Conservation (phyloP, 2,797 vertebrate species). For the Glossophaga mutica region DNA sequence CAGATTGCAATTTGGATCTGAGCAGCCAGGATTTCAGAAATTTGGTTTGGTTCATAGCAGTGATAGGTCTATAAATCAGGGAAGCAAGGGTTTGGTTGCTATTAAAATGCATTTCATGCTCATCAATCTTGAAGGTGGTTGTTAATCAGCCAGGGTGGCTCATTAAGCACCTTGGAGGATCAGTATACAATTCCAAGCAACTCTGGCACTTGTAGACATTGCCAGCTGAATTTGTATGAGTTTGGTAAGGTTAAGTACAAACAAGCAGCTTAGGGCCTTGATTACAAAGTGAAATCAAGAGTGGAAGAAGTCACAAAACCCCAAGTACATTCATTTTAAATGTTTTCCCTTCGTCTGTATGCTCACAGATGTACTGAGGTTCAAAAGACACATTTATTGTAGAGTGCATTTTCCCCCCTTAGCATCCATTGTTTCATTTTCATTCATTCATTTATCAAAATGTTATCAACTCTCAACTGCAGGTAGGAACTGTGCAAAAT, state of each 20-base stretch:
- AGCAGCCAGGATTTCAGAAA: constrained; percentile 25
- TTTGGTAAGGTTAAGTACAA: constrained; percentile 56
- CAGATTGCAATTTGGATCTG: background rate
- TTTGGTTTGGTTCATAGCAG: constrained; percentile 9
- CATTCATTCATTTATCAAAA: background rate
- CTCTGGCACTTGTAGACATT: background rate
- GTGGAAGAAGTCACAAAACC: background rate
- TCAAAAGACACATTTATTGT: background rate
- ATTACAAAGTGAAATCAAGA: constrained; percentile 30
- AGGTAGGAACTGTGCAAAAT: background rate
- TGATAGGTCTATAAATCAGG: constrained; percentile 43
- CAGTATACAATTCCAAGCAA: constrained; percentile 35
- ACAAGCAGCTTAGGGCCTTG: constrained; percentile 10
- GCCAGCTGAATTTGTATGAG: constrained; percentile 17
- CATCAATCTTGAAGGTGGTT: constrained; percentile 41
- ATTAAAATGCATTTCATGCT: constrained; percentile 47
- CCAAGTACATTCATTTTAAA: background rate
- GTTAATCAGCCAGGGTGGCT: constrained; percentile 51
- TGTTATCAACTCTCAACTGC: background rate
- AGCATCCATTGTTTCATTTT: background rate
- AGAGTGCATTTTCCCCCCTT: background rate
- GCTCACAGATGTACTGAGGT: background rate
- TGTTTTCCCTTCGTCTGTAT: background rate
- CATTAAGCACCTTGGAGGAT: constrained; percentile 55
- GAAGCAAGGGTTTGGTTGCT: constrained; percentile 22